A percentile compares a stretch with the other conserved stretches of the same genome.
phyloP scores from a whole-genome alignment of 2,113 vertebrate species.

The Pyxicephalus adspersus region DNA sequence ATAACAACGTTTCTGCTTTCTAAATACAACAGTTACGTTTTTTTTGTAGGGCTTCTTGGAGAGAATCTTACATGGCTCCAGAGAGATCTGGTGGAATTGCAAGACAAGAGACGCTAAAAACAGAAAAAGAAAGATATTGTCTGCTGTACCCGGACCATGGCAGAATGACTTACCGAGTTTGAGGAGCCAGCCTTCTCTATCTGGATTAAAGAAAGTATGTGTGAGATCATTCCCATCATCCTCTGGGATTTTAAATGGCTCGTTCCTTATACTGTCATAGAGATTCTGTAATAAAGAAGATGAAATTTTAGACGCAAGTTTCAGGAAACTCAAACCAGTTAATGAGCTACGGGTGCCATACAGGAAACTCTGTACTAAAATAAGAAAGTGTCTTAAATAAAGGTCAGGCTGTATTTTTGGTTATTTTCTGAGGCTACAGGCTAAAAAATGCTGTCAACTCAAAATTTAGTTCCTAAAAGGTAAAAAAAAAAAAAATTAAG shows the following conservation, averaged over 20 bases:
- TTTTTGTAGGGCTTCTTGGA: too few species aligned
- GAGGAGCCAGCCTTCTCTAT: slow-evolving; percentile 91
- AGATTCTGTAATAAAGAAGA: slow-evolving; percentile 74
- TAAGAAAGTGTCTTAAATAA: too few species aligned
- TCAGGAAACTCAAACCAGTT: too few species aligned
- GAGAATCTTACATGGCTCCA: slow-evolving; percentile 5
- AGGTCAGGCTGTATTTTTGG: too few species aligned
- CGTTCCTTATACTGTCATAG: slow-evolving; percentile 90
- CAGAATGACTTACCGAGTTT: slow-evolving; percentile 79
- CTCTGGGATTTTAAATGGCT: slow-evolving; percentile 87
- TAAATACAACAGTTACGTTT: too few species aligned
- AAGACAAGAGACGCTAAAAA: slow-evolving; percentile 39
- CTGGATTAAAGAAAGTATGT: slow-evolving; percentile 92
- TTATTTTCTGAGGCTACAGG: too few species aligned
- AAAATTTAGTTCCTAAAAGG: too few species aligned
- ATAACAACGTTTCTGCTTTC: too few species aligned
- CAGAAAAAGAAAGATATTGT: background rate
- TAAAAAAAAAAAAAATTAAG: too few species aligned
- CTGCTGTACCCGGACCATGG: background rate
- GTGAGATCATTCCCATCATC: slow-evolving; percentile 84
- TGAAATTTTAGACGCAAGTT: background rate
- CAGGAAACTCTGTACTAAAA: too few species aligned
- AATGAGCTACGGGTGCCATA: too few species aligned
- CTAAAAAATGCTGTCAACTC: too few species aligned
- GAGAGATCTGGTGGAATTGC: slow-evolving; percentile 13